A percentile compares a stretch with the other conserved stretches of the same genome.
These are phyloP conservation scores for Meriones psammophilus DNA, from an alignment of 2,797 vertebrate genomes.

Conservation along the genomic window DNA sequence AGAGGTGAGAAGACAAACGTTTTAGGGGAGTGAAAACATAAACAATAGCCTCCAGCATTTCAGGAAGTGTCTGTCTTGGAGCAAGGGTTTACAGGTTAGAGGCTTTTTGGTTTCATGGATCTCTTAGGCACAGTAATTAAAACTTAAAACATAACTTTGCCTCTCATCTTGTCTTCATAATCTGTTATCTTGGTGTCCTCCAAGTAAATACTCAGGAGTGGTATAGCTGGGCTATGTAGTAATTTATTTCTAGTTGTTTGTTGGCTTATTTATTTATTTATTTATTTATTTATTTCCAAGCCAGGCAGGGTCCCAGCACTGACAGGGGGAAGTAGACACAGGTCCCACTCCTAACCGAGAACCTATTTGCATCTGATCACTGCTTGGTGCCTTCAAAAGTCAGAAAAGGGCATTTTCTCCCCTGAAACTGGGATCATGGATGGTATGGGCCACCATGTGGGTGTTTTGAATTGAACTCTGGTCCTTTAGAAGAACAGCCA, in stretches of 20 bases:
- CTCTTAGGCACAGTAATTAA: not conserved
- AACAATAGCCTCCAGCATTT: not conserved
- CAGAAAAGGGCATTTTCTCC: not conserved
- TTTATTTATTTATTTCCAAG: not conserved
- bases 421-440: not conserved
- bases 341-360: not conserved
- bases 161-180: too few relatives aligned
- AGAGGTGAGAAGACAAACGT: not conserved
- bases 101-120: not conserved
- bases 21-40: not conserved
- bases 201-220: not conserved
- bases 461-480: not conserved
- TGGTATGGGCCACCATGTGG: not conserved
- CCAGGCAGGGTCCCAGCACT: not conserved
- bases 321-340: not conserved
- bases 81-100: not conserved
- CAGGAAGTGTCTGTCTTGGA: not conserved
- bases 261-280: not conserved
- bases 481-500: not conserved
- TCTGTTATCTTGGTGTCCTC: not conserved
- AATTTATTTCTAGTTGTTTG: not conserved
- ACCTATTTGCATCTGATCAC: not conserved
- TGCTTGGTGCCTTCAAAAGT: not conserved
- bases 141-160: not conserved
- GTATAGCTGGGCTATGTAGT: not conserved